Conservation (phyloP, 2,797 vertebrate species). For the Falco concolor region DNA sequence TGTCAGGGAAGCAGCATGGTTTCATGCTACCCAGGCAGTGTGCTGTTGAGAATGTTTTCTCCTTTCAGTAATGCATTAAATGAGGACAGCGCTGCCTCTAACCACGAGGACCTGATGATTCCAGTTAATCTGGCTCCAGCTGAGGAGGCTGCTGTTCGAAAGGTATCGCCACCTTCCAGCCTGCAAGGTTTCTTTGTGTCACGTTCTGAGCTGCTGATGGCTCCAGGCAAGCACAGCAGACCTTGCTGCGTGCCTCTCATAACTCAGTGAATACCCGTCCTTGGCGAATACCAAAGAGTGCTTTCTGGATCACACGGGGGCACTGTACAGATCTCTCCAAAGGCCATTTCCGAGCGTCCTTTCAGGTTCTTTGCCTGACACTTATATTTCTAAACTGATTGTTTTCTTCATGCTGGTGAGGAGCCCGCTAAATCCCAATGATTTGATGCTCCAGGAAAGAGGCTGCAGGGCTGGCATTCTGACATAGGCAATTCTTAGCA, state of each 20-base stretch:
- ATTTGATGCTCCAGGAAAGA: neutral
- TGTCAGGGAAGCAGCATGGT: neutral
- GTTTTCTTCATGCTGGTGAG: neutral
- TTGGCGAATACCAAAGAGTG: neutral
- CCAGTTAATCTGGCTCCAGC: neutral
- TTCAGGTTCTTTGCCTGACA: neutral
- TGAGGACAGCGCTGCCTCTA: constrained; percentile 17
- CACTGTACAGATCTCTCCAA: neutral
- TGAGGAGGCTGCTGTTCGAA: constrained; percentile 59
- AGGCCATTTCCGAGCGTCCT: neutral
- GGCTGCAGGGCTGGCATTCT: neutral
- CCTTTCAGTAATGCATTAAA: constrained; percentile 46
- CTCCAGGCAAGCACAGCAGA: constrained; percentile 50
- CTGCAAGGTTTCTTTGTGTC: constrained; percentile 4
- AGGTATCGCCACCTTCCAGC: constrained; percentile 63
- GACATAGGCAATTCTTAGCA: neutral
- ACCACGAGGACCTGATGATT: constrained; percentile 43
- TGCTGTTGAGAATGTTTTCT: constrained; percentile 11
- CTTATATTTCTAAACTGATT: neutral
- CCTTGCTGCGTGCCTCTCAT: constrained; percentile 7
- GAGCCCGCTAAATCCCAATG: neutral
- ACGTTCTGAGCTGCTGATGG: neutral
- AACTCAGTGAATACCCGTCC: neutral
- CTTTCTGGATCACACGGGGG: neutral
- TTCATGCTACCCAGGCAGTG: neutral